Evolutionary conservation across 1,140 invertebrate species (phyloP).

Genomic region (Paraescarpia echinospica): DNA sequence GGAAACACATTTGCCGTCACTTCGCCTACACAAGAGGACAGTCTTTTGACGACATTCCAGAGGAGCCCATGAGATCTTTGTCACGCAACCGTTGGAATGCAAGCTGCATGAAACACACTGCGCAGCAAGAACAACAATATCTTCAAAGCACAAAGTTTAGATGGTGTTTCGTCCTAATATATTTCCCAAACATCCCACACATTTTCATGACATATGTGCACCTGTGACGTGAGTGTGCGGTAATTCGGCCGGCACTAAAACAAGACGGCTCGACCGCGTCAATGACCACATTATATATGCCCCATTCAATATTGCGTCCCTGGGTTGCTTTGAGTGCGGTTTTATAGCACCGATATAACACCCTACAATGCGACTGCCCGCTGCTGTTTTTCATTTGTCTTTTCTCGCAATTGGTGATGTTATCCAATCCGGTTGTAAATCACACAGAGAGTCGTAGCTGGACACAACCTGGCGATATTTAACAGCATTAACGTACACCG

Average conservation of each 20-base stretch:
- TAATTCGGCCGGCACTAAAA: background rate
- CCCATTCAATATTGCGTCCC: background rate
- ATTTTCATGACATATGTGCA: background rate
- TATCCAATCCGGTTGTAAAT: background rate
- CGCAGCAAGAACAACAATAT: background rate
- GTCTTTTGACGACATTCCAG: background rate
- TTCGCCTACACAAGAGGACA: background rate
- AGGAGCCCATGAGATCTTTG: background rate
- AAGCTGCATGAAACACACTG: background rate
- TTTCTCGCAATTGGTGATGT: background rate
- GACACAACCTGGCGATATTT: background rate
- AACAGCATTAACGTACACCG: background rate
- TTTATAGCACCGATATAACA: background rate
- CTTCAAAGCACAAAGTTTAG: background rate
- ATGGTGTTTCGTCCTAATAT: background rate
- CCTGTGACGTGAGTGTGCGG: background rate
- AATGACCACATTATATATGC: background rate
- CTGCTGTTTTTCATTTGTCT: background rate
- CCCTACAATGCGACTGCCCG: background rate
- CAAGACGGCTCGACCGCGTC: background rate
- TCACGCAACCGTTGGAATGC: background rate
- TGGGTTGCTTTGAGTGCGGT: background rate
- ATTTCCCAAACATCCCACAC: background rate
- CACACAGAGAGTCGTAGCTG: background rate
- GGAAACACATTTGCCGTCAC: background rate